These are phyloP conservation scores for Mimumesa dahlbomi DNA, from an alignment of 2,888 invertebrate genomes.

Conservation along the genomic window DNA sequence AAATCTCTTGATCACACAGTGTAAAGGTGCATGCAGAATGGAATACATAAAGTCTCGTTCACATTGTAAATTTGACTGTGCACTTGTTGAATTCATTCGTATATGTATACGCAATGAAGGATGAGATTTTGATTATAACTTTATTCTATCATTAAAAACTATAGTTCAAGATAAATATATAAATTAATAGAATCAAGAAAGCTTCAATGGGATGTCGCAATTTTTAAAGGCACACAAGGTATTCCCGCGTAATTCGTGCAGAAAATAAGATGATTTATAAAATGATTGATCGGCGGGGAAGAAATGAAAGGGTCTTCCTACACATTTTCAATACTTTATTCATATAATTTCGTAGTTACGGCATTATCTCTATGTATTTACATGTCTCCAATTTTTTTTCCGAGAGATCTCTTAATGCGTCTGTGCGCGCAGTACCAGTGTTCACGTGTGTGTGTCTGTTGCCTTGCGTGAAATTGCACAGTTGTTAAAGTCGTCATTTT, in stretches of 20 bases:
- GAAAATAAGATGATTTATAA: too few relatives aligned
- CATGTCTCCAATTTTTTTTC: slow-evolving; percentile 56
- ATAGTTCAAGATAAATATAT: too few relatives aligned
- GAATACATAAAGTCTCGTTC: neutral
- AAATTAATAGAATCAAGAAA: too few relatives aligned
- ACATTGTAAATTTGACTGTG: neutral
- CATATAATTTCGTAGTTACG: slow-evolving; percentile 71
- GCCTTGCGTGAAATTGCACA: slow-evolving; percentile 13
- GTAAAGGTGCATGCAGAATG: slow-evolving; percentile 17
- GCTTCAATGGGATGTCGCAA: too few relatives aligned
- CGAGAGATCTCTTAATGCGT: slow-evolving; percentile 62
- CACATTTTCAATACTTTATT: slow-evolving; percentile 70
- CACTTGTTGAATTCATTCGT: neutral
- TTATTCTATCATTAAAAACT: too few relatives aligned
- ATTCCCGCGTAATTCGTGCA: too few relatives aligned
- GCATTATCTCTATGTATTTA: slow-evolving; percentile 72
- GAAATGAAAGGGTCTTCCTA: neutral
- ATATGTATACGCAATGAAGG: too few relatives aligned
- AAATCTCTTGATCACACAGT: neutral
- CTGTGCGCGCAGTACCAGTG: slow-evolving; percentile 43
- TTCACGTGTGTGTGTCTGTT: slow-evolving; percentile 14
- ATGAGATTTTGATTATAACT: too few relatives aligned
- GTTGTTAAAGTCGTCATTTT: too few relatives aligned
- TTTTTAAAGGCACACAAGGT: too few relatives aligned
- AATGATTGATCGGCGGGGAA: neutral